phyloP scores from a whole-genome alignment of 2,888 invertebrate genomes.

The Odontocerum albicorne region DNA sequence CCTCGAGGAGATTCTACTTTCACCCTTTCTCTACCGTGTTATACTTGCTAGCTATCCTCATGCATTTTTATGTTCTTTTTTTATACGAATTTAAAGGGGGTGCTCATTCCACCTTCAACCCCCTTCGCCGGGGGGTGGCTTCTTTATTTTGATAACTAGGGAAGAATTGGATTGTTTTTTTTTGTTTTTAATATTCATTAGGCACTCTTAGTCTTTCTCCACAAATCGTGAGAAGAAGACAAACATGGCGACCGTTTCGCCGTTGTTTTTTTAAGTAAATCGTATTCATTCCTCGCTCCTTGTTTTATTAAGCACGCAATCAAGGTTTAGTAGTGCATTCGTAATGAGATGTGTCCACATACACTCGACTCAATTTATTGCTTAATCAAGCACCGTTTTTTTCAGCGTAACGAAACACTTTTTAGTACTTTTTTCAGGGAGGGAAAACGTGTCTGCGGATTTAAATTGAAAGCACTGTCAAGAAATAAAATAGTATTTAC shows the following conservation, averaged over 20 bases:
- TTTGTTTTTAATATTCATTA: conserved; percentile 37
- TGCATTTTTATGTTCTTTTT: conserved; percentile 64
- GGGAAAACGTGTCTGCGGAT: too few species aligned
- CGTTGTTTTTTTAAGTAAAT: conserved; percentile 23
- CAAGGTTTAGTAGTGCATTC: conserved; percentile 32
- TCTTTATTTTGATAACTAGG: conserved; percentile 60
- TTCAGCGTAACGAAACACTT: too few species aligned
- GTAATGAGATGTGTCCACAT: conserved; percentile 24
- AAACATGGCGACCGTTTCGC: conserved; percentile 26
- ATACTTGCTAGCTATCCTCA: conserved; percentile 64
- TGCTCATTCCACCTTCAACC: conserved; percentile 21
- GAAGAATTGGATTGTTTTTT: conserved; percentile 37
- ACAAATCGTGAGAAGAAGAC: conserved; percentile 33
- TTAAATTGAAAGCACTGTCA: too few species aligned
- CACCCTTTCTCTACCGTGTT: conserved; percentile 53
- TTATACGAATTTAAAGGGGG: conserved; percentile 62
- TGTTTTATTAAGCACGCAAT: conserved; percentile 33
- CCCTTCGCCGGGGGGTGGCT: conserved; percentile 49
- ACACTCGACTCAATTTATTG: conserved; percentile 9
- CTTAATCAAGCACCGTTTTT: conserved; percentile 15
- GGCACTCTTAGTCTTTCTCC: conserved; percentile 31
- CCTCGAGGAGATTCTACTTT: conserved; percentile 30
- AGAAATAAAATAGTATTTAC: too few species aligned
- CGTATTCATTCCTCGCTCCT: conserved; percentile 18
- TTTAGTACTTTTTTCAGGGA: too few species aligned